Evolutionary conservation across 2,797 vertebrate species (phyloP), one percentile per base, ranked within the genome.

Genomic region (Falco biarmicus): DNA sequence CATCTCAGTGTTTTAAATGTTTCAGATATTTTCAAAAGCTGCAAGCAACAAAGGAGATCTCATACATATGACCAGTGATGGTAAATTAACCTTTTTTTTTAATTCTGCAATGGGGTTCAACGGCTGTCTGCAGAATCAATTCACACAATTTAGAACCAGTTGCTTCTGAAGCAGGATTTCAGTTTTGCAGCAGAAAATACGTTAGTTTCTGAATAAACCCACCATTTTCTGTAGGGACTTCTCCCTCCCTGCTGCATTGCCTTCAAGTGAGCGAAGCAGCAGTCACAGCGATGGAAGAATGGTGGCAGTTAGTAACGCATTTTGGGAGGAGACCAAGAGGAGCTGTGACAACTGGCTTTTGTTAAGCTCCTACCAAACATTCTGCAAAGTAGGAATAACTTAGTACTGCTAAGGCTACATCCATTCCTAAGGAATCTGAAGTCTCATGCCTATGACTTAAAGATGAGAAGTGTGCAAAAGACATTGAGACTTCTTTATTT

Each of bases 21-120:
- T 43, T 43, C 19, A 45, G 45, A 37, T 15, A 34, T 43, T 54
- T 65, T 54, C 21, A 53, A 56, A n/a, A 54, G 25, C 28, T 34
- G 25, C 18, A 78, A 41, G 61, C 21, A 31, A 11, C 15, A 34
- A 24, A 66, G 53, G 51, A 43, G 28, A 56, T 29, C 50, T 50
- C 45, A 7, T 3, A 4, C 10, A 6, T 21, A 17, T 0, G 1
- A 41, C 34, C 15, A 61, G n/a, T 4, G 17, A 57, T 5, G 15
- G 31, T 8, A 69, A 47, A 31, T n/a, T 3, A 34, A 28, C n/a
- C 15, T 74, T 63, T 39, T 28, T 41, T 28, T 41, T 63, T 63
- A 17, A 17, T 39, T 65, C 13, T 24, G 37, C 28, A 57, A 47
- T 17, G 43, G 43, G 15, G 34, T 60, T 56, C 26, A 34, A 1